A percentile compares a stretch with the other conserved stretches of the same genome.
Evolutionary conservation across 2,113 vertebrate genomes (phyloP).

Genomic region (Genyomyrus donnyi): DNA sequence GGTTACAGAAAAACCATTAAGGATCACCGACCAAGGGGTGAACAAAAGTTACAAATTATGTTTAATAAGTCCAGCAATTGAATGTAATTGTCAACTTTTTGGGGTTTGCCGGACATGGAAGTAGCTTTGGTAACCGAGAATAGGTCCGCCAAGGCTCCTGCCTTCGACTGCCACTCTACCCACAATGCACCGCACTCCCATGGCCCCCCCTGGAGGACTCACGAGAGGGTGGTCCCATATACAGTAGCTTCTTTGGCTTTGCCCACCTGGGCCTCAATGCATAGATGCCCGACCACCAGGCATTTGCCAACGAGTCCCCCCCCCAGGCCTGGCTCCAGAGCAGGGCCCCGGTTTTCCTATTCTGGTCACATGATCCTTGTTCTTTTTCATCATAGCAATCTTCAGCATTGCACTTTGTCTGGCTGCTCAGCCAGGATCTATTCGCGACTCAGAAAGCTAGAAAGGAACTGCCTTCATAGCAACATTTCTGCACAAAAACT

Average conservation of each 20-base stretch:
- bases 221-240: neutral
- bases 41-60: too few species aligned
- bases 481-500: neutral
- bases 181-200: too few species aligned
- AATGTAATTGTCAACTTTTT: too few species aligned
- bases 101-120: too few species aligned
- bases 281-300: neutral
- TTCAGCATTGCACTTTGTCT: neutral
- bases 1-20: neutral
- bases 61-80: too few species aligned
- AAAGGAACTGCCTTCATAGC: neutral
- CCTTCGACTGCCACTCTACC: too few species aligned
- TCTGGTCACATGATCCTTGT: neutral
- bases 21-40: neutral
- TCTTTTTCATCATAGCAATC: neutral
- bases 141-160: too few species aligned
- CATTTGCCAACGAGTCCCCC: neutral
- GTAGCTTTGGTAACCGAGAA: too few species aligned
- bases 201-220: neutral
- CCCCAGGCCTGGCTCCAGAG: neutral
- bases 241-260: neutral
- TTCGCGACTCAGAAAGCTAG: neutral
- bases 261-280: too few species aligned
- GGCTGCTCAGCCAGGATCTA: too few species aligned
- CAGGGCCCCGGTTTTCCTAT: neutral